Percentiles rank a stretch among this genome's conserved stretches.
Evolutionary conservation across 2,888 invertebrate genomes (phyloP).

Genomic region (Meiosimyza platycephala): DNA sequence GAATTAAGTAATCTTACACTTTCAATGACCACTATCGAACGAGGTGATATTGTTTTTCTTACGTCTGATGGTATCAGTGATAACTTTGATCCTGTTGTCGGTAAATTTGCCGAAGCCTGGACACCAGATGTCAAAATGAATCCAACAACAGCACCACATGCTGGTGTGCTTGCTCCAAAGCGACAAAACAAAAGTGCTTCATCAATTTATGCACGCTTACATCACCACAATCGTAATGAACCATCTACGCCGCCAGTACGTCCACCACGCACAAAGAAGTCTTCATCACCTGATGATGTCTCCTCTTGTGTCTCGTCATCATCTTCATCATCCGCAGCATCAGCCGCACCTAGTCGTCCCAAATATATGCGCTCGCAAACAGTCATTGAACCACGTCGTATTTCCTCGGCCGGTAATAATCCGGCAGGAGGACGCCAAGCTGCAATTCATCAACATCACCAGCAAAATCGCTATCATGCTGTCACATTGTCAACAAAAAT

Average conservation of each 20-base stretch:
- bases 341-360: slow-evolving; percentile 62
- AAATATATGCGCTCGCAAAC: slow-evolving; percentile 67
- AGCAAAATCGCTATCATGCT: not conserved
- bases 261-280: slow-evolving; percentile 55
- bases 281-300: slow-evolving; percentile 45
- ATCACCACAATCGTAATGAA: slow-evolving; percentile 44
- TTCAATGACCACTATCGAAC: slow-evolving; percentile 82
- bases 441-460: not conserved
- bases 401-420: slow-evolving; percentile 44
- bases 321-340: slow-evolving; percentile 37
- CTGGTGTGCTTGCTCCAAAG: slow-evolving; percentile 58
- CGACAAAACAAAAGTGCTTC: slow-evolving; percentile 66
- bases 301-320: slow-evolving; percentile 45
- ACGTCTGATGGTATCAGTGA: slow-evolving; percentile 92
- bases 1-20: slow-evolving; percentile 89
- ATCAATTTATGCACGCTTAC: slow-evolving; percentile 62
- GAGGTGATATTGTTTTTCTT: slow-evolving; percentile 85
- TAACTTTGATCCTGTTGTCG: slow-evolving; percentile 92
- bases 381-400: slow-evolving; percentile 64
- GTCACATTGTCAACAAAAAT: slow-evolving; percentile 56
- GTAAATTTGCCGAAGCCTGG: slow-evolving; percentile 79
- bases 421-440: slow-evolving; percentile 38
- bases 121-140: slow-evolving; percentile 61
- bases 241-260: slow-evolving; percentile 47
- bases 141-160: slow-evolving; percentile 41